Conservation (phyloP, 2,888 invertebrate species). For the Sphaerophoria rueppellii region DNA sequence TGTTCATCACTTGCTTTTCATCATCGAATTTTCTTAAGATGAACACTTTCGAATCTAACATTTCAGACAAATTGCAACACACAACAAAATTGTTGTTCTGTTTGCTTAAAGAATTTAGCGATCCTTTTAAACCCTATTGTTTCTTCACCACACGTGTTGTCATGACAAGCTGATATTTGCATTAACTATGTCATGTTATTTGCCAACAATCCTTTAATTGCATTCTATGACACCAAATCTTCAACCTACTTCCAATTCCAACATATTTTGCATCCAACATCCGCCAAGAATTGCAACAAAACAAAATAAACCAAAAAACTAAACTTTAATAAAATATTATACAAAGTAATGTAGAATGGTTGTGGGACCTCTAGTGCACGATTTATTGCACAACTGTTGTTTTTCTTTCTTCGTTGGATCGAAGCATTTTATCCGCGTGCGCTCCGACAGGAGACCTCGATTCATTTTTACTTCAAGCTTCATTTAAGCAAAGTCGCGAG, state of each 20-base stretch:
- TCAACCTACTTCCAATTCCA: slow-evolving; percentile 24
- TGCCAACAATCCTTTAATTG: slow-evolving; percentile 31
- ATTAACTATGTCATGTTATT: background rate
- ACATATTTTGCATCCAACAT: slow-evolving; percentile 56
- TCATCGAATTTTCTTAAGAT: too few species aligned
- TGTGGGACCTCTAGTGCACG: slow-evolving; percentile 81
- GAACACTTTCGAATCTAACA: too few species aligned
- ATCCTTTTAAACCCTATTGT: background rate
- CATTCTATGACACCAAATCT: background rate
- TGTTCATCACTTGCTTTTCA: too few species aligned
- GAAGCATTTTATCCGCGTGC: slow-evolving; percentile 61
- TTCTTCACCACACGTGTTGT: background rate
- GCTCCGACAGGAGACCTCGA: slow-evolving; percentile 40
- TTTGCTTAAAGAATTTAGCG: background rate
- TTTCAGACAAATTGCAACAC: too few species aligned
- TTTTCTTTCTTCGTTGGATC: slow-evolving; percentile 44
- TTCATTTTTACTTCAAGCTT: slow-evolving; percentile 48
- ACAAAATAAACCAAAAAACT: background rate
- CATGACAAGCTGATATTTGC: background rate
- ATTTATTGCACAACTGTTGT: slow-evolving; percentile 79
- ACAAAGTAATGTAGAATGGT: slow-evolving; percentile 78
- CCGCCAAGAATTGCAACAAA: slow-evolving; percentile 20
- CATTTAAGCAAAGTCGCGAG: slow-evolving; percentile 14
- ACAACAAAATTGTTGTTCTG: background rate
- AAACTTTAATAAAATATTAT: slow-evolving; percentile 26